Evolutionary conservation across 2,113 vertebrate species (phyloP).

Genomic region (Gymnorhina tibicen): DNA sequence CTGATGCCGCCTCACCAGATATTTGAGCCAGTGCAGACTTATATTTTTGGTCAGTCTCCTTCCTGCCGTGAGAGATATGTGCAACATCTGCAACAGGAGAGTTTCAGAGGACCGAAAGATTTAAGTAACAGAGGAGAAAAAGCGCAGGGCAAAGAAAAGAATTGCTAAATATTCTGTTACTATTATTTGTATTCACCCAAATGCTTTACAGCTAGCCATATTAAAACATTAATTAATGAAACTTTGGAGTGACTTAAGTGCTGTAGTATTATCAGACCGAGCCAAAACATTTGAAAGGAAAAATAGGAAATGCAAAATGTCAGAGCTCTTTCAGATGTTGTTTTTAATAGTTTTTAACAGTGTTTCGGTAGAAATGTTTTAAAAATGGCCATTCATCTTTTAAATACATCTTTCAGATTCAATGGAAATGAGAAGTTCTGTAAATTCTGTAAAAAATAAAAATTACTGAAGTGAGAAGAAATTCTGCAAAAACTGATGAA

Average conservation of each 20-base stretch:
- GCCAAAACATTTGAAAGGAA: not conserved
- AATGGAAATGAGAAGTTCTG: not conserved
- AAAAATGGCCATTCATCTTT: not conserved
- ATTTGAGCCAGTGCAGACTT: not conserved
- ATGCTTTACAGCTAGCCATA: not conserved
- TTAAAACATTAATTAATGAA: not conserved
- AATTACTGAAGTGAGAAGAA: not conserved
- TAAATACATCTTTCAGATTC: not conserved
- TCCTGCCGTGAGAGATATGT: rapidly evolving
- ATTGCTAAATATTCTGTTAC: not conserved
- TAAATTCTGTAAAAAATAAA: not conserved
- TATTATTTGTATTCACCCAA: not conserved
- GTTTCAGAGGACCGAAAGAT: not conserved
- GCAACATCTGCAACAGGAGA: not conserved
- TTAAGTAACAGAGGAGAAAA: not conserved
- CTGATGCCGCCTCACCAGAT: not conserved
- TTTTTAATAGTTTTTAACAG: not conserved
- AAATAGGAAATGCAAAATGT: not conserved
- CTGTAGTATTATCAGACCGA: not conserved
- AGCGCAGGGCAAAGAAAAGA: not conserved
- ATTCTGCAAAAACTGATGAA: not conserved
- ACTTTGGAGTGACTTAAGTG: not conserved
- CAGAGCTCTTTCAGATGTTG: not conserved
- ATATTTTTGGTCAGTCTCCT: not conserved
- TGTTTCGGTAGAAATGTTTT: not conserved